These are phyloP conservation scores for Caenorhabditis drosophilae DNA, from an alignment of 2,888 invertebrate species.

Conservation along the genomic window DNA sequence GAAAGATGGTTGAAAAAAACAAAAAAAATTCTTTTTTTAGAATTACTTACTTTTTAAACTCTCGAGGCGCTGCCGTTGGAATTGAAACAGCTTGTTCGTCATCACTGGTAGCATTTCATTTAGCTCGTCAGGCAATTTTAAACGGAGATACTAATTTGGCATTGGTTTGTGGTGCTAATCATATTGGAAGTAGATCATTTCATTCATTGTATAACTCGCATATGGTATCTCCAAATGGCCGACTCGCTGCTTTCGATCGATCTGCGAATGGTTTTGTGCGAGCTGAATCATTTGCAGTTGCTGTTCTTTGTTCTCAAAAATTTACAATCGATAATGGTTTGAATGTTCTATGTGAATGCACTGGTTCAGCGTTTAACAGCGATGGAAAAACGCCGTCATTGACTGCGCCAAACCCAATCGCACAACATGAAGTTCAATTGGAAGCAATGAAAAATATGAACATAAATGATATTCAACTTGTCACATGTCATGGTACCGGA, in stretches of 20 bases:
- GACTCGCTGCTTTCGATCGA: conserved; percentile 67
- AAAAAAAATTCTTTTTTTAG: conserved; percentile 71
- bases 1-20: neutral
- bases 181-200: conserved; percentile 55
- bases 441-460: conserved; percentile 27
- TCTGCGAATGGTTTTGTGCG: conserved; percentile 69
- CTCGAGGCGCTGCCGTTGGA: conserved; percentile 89
- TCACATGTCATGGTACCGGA: conserved; percentile 67
- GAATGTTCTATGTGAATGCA: conserved; percentile 29
- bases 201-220: conserved; percentile 60
- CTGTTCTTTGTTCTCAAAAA: conserved; percentile 48
- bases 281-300: conserved; percentile 66
- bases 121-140: conserved; percentile 76
- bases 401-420: conserved; percentile 51
- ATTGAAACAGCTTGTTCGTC: conserved; percentile 97
- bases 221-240: conserved; percentile 60
- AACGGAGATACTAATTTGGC: conserved; percentile 80
- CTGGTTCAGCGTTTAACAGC: conserved; percentile 58
- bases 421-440: conserved; percentile 49
- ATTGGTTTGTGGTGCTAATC: conserved; percentile 64
- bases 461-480: conserved; percentile 41
- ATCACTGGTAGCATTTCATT: conserved; percentile 76
- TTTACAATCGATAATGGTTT: conserved; percentile 36
- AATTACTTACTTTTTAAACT: conserved; percentile 90
- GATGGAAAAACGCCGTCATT: conserved; percentile 63